Base-by-base conservation (phyloP, 2,113 vertebrate species). In the Larimichthys crocea region DNA sequence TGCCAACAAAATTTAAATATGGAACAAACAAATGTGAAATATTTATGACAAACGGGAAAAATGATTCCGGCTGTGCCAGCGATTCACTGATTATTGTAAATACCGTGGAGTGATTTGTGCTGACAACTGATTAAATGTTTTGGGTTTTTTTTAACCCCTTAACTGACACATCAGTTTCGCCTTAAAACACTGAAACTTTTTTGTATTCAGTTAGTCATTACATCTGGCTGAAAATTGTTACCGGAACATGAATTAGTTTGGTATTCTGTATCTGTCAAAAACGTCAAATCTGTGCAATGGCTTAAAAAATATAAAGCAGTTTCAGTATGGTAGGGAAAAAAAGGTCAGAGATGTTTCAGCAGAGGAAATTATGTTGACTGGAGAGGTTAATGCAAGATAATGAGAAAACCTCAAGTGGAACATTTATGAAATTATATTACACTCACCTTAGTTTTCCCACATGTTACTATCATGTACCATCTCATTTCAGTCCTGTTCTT, bases 391-490 rank as follows among this genome's bases (percentile, higher is more conserved):
- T 76, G 86, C 72, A 66, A 88, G 84, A 89, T 93, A 91, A 94
- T 91, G 87, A 93, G 87, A 91, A 93, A 90, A 90, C 76, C 89
- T 91, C 83, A 88, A 89, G 90, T 92, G 92, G 87, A 92, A 91
- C 90, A 62, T 93, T 87, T 86, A 77, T 84, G 88, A 89, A 92
- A 89, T 86, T 12, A 90, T 86, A 86, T 84, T 78, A 68, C 66
- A 52, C 83, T 82, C 80, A 77, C 87, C 83, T 88, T 68, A 44
- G 83, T 84, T 85, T 52, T 73, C 86, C 89, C 80, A 10, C 56
- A 70, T 88, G 83, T 66, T 67, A 63, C 79, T 69, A 82, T 83
- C 78, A 53, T 83, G 61, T 86, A 73, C 79, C 81, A 81, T 91
- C 86, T 86, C 76, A 84, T 87, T 90, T 90, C 82, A 80, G 61